Base-by-base conservation (phyloP, 2,797 vertebrate genomes). In the Pangasius djambal region DNA sequence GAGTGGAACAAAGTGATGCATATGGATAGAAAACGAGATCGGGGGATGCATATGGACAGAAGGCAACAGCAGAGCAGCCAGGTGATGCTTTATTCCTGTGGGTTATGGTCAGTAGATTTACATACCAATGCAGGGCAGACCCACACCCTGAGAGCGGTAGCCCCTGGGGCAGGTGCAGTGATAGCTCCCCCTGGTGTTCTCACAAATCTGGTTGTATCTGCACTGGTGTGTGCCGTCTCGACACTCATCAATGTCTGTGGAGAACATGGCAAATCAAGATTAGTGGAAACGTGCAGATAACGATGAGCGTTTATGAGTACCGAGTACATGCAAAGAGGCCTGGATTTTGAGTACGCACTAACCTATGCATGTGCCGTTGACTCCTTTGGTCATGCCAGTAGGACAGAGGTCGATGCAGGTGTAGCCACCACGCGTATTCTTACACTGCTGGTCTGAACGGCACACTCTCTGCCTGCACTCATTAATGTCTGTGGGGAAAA, bases 351-450 rank as follows among this genome's bases (percentile, higher is more conserved):
- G 40, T n/a, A 16, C 50, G 44, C 61, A 86, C 89, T 85, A 25
- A 99, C 99, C 99, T 72, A 97, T 72, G 89, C 99, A 99, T 0
- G 97, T 98, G 85, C 97, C 97, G 0, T 99, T 99, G 83, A 94
- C 96, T 63, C 95, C 95, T 95, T 98, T 98, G 90, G 97, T 98
- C 97, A 99, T 98, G 57, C 99, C 99, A 10, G 55, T 96, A 10
- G 98, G 97, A 93, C 99, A 99, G 87, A 99, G 96, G 92, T 99
- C 99, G 34, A 98, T 97, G 92, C 99, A 99, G 88, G 96, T 97
- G 92, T 98, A 99, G 90, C 99, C 97, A 4, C 99, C 99, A 0
- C 97, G 97, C 0, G 97, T 98, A 93, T 99, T 99, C 94, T 97
- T 98, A 92, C 99, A 99, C 90, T 97, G 97, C 91, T 99, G 99